A percentile compares a stretch with the other conserved stretches of the same genome.
Evolutionary conservation across 2,888 invertebrate genomes (phyloP).

Genomic region (Caenorhabditis imperialis): DNA sequence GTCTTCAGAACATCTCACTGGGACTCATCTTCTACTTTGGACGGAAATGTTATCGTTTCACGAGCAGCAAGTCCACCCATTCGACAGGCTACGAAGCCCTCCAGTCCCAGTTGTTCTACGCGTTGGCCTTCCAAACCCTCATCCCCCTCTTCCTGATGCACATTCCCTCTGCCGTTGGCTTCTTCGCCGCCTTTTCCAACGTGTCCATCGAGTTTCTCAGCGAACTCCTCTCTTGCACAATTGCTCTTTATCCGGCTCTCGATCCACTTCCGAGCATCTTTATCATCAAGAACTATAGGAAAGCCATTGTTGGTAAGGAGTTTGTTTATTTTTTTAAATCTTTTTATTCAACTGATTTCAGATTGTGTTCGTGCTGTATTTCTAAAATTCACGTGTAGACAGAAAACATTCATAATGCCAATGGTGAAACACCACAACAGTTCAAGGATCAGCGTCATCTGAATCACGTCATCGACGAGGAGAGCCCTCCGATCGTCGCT

Average conservation of each 20-base stretch:
- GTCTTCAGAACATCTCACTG: neutral
- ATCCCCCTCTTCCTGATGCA: slow-evolving; percentile 42
- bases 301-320: slow-evolving; percentile 11
- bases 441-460: neutral
- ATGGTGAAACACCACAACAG: neutral
- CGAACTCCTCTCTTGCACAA: slow-evolving; percentile 12
- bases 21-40: neutral
- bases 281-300: slow-evolving; percentile 31
- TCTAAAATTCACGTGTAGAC: neutral
- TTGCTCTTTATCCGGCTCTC: slow-evolving; percentile 28
- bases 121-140: slow-evolving; percentile 28
- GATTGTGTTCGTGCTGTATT: too few relatives aligned
- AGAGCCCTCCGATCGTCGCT: slow-evolving; percentile 2
- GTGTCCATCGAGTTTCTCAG: slow-evolving; percentile 2
- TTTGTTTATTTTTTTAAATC: neutral
- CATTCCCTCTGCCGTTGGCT: slow-evolving; percentile 5
- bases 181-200: slow-evolving; percentile 6
- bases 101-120: slow-evolving; percentile 30
- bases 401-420: neutral
- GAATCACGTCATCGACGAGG: slow-evolving; percentile 11
- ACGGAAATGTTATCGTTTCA: slow-evolving; percentile 9
- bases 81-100: neutral
- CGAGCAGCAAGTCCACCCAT: neutral
- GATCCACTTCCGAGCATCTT: slow-evolving; percentile 36
- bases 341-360: too few relatives aligned